Evolutionary conservation across 1,140 invertebrate species (phyloP), one percentile per base, ranked within the genome.

Genomic region (Macrostomum lignano): DNA sequence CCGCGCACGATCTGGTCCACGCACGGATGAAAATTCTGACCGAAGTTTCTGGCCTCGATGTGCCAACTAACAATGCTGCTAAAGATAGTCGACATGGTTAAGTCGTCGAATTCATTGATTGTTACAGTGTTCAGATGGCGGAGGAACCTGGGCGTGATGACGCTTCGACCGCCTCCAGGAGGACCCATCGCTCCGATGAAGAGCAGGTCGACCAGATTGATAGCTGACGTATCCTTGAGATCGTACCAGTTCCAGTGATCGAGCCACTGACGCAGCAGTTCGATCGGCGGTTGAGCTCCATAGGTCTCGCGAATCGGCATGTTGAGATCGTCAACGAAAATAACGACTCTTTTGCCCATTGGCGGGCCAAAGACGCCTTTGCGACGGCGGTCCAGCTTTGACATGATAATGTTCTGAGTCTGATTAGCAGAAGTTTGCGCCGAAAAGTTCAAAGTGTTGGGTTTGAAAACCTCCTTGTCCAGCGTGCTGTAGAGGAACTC

Each of bases 51-150:
- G 47, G 72, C 68, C 46, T 67, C 69, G 44, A 75, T 65, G 21
- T 72, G 74, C 15, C 71, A 60, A 26, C 69, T 58, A 13, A 78
- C 63, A 5, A 84, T 55, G 33, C 68, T 72, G 0, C 65, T 49
- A 41, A 58, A 60, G 11, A 60, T 60, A 36, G 51, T 51, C 10
- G 43, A 45, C 52, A 60, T 53, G 2, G 55, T 50, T 5, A 56
- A 53, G 33, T 60, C 57, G 40, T 43, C 53, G 44, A 60, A 60
- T 14, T 48, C 44, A 35, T 51, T 55, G 36, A 58, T 56, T 36
- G 43, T 46, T 9, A 60, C 40, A 19, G 55, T 47, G 41, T 50
- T 53, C 39, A 58, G 58, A 42, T 60, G 55, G 13, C 55, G 41
- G 29, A 55, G 36, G 40, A 58, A 58, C 26, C 57, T 35, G 2